Base-by-base conservation (phyloP, 2,888 invertebrate genomes). In the Callinectes sapidus region DNA sequence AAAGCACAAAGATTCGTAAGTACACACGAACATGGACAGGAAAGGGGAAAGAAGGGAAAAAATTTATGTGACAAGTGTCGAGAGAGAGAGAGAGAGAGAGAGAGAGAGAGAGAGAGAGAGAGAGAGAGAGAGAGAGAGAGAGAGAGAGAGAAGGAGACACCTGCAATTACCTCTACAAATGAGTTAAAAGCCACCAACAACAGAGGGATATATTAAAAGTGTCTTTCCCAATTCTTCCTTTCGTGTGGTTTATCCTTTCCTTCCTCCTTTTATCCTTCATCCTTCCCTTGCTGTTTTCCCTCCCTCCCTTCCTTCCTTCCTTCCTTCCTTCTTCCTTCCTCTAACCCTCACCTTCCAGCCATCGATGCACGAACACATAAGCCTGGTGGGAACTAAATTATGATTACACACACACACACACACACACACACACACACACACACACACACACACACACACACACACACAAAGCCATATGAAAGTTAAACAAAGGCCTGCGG, bases 21-120 rank as follows among this genome's bases (percentile, higher is more conserved):
- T 6, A 77, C 10, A 28, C 13, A 28, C 13, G 71, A 28, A 28
- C 71, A 28, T 13, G n/a, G 32, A 32, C n/a, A 77, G 28, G 28
- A 28, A 77, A 28, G 28, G n/a, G 13, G 13, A 77, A 18, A 77
- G 28, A 13, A 77, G 32, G 28, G n/a, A 28, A 13, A 71, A 77
- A 77, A 77, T n/a, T n/a, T 6, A 61, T 61, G 23, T 23, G 23
- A 61, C 61, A 61, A 16, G 18, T 23, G 61, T 61, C 3, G 28
- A 35, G 81, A 81, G 81, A 81, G 81, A 81, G 35, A 81, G 35
- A 81, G 81, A 81, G 81, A 81, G 81, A 81, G 71, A 77, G 71
- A 77, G 71, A 77, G 71, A 77, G 71, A 77, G 71, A 77, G 81
- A 81, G 81, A 81, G 81, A 81, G 61, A 61, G 61, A 61, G 61